Evolutionary conservation across 2,888 invertebrate species (phyloP).

Genomic region (Acanthosepion esculentum): DNA sequence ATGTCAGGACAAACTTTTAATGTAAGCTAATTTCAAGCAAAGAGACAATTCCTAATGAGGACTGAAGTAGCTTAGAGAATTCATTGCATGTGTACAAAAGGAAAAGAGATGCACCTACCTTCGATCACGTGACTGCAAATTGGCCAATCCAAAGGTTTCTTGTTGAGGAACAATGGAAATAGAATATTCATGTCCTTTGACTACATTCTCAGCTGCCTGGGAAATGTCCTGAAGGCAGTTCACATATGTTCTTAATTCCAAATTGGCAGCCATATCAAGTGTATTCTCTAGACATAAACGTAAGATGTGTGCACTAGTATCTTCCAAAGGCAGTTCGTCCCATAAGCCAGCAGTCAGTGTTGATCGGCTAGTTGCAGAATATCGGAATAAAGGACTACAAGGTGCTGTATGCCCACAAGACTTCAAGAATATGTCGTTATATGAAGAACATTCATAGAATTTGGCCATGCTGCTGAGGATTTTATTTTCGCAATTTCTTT

Average conservation of each 20-base stretch:
- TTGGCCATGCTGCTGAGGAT: background rate
- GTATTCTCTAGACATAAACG: background rate
- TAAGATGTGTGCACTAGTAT: background rate
- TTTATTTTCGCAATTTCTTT: background rate
- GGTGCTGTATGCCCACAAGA: background rate
- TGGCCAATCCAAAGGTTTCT: background rate
- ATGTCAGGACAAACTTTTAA: too few species aligned
- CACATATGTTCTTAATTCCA: background rate
- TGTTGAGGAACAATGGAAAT: background rate
- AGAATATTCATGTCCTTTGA: background rate
- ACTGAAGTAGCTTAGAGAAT: too few species aligned
- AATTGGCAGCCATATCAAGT: background rate
- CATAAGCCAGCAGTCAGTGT: background rate
- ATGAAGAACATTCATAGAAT: constrained; percentile 38
- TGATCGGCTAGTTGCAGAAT: background rate
- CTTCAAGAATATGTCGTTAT: background rate
- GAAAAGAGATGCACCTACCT: background rate
- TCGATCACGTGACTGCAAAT: background rate
- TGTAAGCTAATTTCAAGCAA: too few species aligned
- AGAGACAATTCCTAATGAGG: too few species aligned
- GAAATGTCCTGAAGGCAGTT: background rate
- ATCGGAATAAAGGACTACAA: background rate
- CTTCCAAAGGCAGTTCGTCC: constrained; percentile 24
- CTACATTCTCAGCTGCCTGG: background rate
- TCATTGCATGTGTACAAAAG: background rate